phyloP scores from a whole-genome alignment of 2,113 vertebrate species.

The Planiliza haematocheilus region DNA sequence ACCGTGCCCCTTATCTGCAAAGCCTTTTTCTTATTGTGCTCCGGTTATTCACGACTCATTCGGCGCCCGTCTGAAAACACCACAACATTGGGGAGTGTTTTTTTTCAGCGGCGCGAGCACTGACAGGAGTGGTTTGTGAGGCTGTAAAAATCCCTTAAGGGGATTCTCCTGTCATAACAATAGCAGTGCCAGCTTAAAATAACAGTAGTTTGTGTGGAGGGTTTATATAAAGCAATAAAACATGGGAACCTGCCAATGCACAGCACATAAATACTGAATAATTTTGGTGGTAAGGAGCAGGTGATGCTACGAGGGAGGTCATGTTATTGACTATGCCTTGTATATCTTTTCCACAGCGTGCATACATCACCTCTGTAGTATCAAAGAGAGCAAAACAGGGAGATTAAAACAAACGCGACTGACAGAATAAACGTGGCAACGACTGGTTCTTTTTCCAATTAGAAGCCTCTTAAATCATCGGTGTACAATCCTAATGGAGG shows the following conservation, averaged over 20 bases:
- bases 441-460: background rate
- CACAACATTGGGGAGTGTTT: conserved; percentile 59
- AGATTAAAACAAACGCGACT: conserved; percentile 24
- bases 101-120: conserved; percentile 62
- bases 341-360: conserved; percentile 42
- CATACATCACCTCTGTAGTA: conserved; percentile 19
- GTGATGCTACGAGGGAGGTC: conserved; percentile 44
- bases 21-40: conserved; percentile 63
- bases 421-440: conserved; percentile 12
- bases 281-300: conserved; percentile 57
- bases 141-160: conserved; percentile 74
- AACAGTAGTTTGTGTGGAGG: conserved; percentile 67
- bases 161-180: conserved; percentile 76
- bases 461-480: conserved; percentile 18
- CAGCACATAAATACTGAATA: conserved; percentile 67
- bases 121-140: conserved; percentile 71
- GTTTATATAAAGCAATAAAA: conserved; percentile 75
- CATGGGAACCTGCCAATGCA: conserved; percentile 57
- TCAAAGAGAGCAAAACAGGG: background rate
- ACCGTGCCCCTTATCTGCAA: conserved; percentile 59
- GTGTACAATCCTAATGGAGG: background rate
- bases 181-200: conserved; percentile 70
- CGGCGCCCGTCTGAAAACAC: conserved; percentile 67
- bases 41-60: conserved; percentile 62
- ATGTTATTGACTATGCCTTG: conserved; percentile 38